Percentiles rank a stretch among this genome's conserved stretches.
These are phyloP conservation scores for Drosophila birchii DNA, from an alignment of 2,888 invertebrate genomes.

Conservation along the genomic window DNA sequence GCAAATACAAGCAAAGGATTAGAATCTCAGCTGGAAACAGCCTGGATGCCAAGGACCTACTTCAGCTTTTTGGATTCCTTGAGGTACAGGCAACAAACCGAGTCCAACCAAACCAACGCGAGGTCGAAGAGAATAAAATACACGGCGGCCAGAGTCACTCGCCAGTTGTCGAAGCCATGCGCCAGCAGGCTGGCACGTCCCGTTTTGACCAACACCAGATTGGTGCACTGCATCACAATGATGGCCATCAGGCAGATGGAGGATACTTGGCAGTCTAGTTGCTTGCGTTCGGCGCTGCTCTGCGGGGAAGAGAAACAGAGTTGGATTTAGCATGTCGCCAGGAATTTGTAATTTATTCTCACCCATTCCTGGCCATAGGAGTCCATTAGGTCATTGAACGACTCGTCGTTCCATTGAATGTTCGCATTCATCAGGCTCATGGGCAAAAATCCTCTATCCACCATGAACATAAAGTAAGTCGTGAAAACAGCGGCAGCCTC, in stretches of 20 bases:
- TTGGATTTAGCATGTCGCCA: neutral
- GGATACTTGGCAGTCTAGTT: constrained; percentile 30
- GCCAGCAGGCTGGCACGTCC: constrained; percentile 37
- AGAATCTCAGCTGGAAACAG: neutral
- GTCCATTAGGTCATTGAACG: constrained; percentile 48
- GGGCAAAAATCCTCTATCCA: constrained; percentile 57
- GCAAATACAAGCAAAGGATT: neutral
- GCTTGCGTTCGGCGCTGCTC: constrained; percentile 37
- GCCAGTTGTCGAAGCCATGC: constrained; percentile 58
- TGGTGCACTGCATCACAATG: constrained; percentile 49
- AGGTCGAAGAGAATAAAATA: constrained; percentile 35
- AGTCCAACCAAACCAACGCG: constrained; percentile 11
- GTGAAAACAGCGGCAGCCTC: constrained; percentile 55
- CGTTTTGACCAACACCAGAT: constrained; percentile 57
- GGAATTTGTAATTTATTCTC: neutral
- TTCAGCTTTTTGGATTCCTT: neutral
- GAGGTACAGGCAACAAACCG: constrained; percentile 5
- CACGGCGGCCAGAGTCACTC: constrained; percentile 22
- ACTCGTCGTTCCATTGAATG: constrained; percentile 37
- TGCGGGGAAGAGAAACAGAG: constrained; percentile 5
- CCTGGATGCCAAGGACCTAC: constrained; percentile 38
- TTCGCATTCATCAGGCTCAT: constrained; percentile 27
- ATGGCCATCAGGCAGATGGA: constrained; percentile 35
- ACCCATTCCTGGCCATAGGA: constrained; percentile 72
- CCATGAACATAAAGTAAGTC: constrained; percentile 57